These are phyloP conservation scores for Holocentrus rufus DNA, from an alignment of 2,797 vertebrate species.

Conservation along the genomic window DNA sequence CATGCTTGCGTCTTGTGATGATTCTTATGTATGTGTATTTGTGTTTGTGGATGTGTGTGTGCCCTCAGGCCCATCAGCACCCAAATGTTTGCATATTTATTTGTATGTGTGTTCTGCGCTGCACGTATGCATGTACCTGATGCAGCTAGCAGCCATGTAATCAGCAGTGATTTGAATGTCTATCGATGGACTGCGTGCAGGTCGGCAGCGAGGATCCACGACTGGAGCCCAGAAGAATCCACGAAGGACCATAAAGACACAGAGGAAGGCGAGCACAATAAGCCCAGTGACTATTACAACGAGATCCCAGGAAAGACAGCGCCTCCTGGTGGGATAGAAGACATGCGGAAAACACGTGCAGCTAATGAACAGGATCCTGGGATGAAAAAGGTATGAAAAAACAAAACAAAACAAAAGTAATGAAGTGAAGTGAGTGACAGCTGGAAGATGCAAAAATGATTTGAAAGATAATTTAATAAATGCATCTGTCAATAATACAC, in stretches of 20 bases:
- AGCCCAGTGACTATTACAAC: constrained; percentile 86
- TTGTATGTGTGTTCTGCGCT: not conserved
- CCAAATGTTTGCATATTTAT: not conserved
- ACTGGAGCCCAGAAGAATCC: constrained; percentile 58
- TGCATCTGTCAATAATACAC: not conserved
- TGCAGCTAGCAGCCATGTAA: too few relatives aligned
- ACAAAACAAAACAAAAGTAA: not conserved
- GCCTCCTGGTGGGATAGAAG: constrained; percentile 80
- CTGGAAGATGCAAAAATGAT: not conserved
- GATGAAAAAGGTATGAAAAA: constrained; percentile 46
- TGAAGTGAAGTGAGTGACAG: not conserved
- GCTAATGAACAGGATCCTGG: constrained; percentile 72
- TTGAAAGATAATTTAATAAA: not conserved
- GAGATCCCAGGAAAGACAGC: constrained; percentile 86
- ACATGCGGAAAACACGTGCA: constrained; percentile 72
- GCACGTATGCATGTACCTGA: too few relatives aligned
- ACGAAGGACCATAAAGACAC: constrained; percentile 61
- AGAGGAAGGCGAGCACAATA: constrained; percentile 32
- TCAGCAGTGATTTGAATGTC: not conserved
- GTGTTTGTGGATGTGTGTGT: constrained; percentile 4
- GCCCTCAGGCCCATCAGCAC: not conserved
- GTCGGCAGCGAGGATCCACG: constrained; percentile 44
- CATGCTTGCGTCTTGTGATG: not conserved
- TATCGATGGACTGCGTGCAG: constrained; percentile 41
- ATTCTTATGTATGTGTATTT: not conserved